Base-by-base conservation (phyloP, 2,113 vertebrate species). In the Pavo muticus region DNA sequence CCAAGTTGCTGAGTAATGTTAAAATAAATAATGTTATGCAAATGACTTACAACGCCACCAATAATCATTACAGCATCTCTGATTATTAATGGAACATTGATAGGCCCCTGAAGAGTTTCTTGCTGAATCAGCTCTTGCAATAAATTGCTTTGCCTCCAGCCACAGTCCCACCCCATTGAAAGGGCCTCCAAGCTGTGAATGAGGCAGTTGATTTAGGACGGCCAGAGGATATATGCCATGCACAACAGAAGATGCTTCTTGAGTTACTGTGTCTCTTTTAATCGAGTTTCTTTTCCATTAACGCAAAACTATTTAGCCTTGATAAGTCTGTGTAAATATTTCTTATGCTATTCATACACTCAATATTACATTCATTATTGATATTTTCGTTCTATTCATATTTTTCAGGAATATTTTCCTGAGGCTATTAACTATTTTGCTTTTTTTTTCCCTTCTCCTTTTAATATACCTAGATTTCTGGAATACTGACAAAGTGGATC, bases 91-190 rank as follows among this genome's bases (percentile, higher is more conserved):
- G 84, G 45, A 67, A 56, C 54, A 75, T 59, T 95, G 80, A 94
- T 79, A 68, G 81, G 63, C 79, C 87, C 94, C 72, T 91, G 59
- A 94, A 91, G 83, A 92, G 68, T 84, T 84, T 94, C 88, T 83
- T 93, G 90, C 85, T 95, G 87, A 97, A 95, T 71, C 97, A 94
- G 93, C 96, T 88, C 95, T 93, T 90, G 91, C 87, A 97, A 93
- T 94, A 93, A 95, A 97, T 96, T 93, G 84, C 59, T 92, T 96
- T 94, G 57, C 80, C 21, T 97, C 86, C 65, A 45, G 94, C 90
- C 8, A 0, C 78, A 54, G 94, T 67, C 40, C 1, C 74, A 67
- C 48, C 74, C 91, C 86, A 76, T 82, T 57, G 82, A 82, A 94
- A 75, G 76, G 45, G 67, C 65, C 95, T 64, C 68, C n/a, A 2